Base-by-base conservation (phyloP, 2,113 vertebrate species). In the Salvelinus namaycush region DNA sequence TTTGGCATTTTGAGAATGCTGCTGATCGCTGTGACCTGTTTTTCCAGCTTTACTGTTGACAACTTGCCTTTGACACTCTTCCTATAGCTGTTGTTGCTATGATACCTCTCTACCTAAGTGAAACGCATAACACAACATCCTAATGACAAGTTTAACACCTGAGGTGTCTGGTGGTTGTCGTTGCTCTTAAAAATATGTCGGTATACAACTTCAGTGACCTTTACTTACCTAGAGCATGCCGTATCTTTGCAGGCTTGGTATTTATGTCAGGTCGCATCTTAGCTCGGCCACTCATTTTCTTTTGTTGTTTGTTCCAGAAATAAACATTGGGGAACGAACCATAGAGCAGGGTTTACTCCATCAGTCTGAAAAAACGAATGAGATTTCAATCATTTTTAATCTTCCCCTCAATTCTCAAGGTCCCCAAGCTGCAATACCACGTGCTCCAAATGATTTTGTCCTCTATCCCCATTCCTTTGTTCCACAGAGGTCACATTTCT, bases 381-480 rank as follows among this genome's bases (percentile, higher is more conserved):
- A 80, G 81, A 82, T 85, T 87, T 87, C 79, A 89, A 81, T 85
- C 67, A 83, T 80, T 82, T 77, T 82, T 79, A 80, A 49, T 24
- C 69, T 87, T 75, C 70, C 51, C 39, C n/a, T 65, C 31, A 73
- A 16, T 54, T 18, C 13, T 54, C 51, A 54, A 54, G 51, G 16
- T 16, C 51, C 51, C 51, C 16, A 54, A 18, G 51, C 51, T 18
- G 51, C 16, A 54, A 14, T 54, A 54, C 12, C 51, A 54, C 51
- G 16, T 54, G 51, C 51, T 18, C 16, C 14, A 54, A 18, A 54
- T 54, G 51, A 54, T 18, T 4, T 70, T 68, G 67, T 84, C 76
- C 73, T 83, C 77, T 72, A 77, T 79, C 76, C 74, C 59, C 39
- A 26, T 62, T 26, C 54, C 34, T 73, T 44, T 29, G 31, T 72